Evolutionary conservation across 2,113 vertebrate genomes (phyloP).

Genomic region (Sprattus sprattus): DNA sequence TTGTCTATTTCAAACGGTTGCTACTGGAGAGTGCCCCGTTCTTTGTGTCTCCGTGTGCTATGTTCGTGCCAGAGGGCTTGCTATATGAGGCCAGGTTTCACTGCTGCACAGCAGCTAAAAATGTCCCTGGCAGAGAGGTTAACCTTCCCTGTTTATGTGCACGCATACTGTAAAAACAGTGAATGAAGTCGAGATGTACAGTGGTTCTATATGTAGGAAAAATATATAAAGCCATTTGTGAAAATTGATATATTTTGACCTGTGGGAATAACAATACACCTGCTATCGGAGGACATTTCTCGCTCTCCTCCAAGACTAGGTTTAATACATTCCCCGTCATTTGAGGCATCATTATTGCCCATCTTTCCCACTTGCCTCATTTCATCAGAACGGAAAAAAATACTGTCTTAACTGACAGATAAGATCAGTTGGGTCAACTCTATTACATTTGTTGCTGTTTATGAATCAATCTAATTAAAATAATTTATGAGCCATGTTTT

Average conservation of each 20-base stretch:
- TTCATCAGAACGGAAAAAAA: background rate
- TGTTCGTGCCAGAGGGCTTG: background rate
- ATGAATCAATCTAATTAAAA: conserved; percentile 8
- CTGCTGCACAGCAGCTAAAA: background rate
- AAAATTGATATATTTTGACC: background rate
- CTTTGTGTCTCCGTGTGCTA: background rate
- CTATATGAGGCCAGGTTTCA: background rate
- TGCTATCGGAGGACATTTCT: background rate
- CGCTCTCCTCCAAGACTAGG: background rate
- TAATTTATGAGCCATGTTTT: background rate
- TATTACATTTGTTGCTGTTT: background rate
- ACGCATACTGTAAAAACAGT: background rate
- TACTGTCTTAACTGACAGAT: background rate
- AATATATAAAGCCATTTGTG: background rate
- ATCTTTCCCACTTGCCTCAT: background rate
- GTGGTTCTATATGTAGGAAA: background rate
- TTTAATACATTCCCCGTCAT: background rate
- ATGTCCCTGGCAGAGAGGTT: background rate
- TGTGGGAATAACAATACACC: background rate
- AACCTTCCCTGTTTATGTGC: background rate
- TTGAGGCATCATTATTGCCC: background rate
- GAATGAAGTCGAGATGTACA: background rate
- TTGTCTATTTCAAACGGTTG: conserved; percentile 75
- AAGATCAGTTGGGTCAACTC: background rate
- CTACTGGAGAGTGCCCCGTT: conserved; percentile 52